Base-by-base conservation (phyloP, 2,797 vertebrate genomes). In the Sphaeramia orbicularis region DNA sequence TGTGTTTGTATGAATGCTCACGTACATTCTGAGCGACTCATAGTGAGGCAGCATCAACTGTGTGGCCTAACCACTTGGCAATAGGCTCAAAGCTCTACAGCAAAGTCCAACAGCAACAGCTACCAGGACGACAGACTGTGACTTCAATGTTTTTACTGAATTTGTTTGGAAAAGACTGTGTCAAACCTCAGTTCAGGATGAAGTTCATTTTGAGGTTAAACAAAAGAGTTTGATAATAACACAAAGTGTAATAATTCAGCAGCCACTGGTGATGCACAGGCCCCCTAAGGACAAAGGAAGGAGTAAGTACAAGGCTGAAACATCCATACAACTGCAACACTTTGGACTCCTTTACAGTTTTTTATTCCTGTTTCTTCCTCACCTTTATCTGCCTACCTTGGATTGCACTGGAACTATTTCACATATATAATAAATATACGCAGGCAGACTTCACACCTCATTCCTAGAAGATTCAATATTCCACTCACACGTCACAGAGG, bases 381-480 rank as follows among this genome's bases (percentile, higher is more conserved):
- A 49, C 16, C 1, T 47, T 11, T 21, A 21, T 24, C 18, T 43
- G 4, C 43, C 45, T 65, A 27, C 12, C 3, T 72, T 45, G 16
- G 8, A 19, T 38, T 9, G 40, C 16, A 40, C 40, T 45, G 40
- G 58, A 89, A 89, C 81, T 85, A 92, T 89, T 91, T 93, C 88
- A 81, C 88, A 88, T 76, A 78, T 78, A 67, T 18, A 61, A 71
- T 82, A 47, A 87, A 92, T 75, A 84, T 89, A 76, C 84, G 80
- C 86, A 80, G 77, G 77, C 65, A 80, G 70, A 80, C 62, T 75
- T 87, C 71, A 71, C 71, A 72, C 69, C 72, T 73, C 61, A 44
- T 70, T 74, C 50, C 53, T 42, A 7, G 11, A 40, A 54, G 57
- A 62, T 64, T 54, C 19, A 48, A 48, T 21, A 21, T 13, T 48